These are phyloP conservation scores for Monochamus alternatus DNA, from an alignment of 2,888 invertebrate genomes.

Conservation along the genomic window DNA sequence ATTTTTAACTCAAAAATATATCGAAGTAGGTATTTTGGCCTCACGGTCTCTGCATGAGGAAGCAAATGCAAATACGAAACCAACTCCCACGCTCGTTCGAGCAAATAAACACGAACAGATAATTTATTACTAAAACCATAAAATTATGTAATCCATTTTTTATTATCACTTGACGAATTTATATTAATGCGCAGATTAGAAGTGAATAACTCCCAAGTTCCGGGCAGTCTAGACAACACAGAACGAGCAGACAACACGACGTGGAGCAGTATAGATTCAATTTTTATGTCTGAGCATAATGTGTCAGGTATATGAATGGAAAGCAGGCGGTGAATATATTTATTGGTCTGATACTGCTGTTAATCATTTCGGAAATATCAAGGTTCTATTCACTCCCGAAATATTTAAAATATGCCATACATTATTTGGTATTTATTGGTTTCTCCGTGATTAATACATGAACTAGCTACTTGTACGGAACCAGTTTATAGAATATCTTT, in stretches of 20 bases:
- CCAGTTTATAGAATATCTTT: not conserved
- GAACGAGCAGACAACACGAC: conserved; percentile 8
- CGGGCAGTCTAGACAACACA: conserved; percentile 14
- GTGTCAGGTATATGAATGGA: conserved; percentile 3
- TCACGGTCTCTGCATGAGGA: too few relatives aligned
- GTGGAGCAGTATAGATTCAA: conserved; percentile 3
- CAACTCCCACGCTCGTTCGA: too few relatives aligned
- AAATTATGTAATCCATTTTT: not conserved
- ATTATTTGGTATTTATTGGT: conserved; percentile 13
- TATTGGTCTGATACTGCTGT: conserved; percentile 13
- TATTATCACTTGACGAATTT: conserved; percentile 1
- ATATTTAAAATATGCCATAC: conserved; percentile 17
- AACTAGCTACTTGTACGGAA: not conserved
- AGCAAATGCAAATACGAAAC: too few relatives aligned
- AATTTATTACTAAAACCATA: conserved; percentile 4
- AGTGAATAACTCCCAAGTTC: conserved; percentile 12
- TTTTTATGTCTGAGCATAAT: not conserved
- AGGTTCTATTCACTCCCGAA: conserved; percentile 14
- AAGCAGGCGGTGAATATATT: conserved; percentile 2
- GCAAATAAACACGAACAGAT: not conserved
- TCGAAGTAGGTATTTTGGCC: too few relatives aligned
- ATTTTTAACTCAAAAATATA: too few relatives aligned
- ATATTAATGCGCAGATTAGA: conserved; percentile 3
- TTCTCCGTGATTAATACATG: not conserved
- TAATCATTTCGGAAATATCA: conserved; percentile 25